phyloP scores from a whole-genome alignment of 2,888 invertebrate genomes.

The Lordiphosa andalusiaca region DNA sequence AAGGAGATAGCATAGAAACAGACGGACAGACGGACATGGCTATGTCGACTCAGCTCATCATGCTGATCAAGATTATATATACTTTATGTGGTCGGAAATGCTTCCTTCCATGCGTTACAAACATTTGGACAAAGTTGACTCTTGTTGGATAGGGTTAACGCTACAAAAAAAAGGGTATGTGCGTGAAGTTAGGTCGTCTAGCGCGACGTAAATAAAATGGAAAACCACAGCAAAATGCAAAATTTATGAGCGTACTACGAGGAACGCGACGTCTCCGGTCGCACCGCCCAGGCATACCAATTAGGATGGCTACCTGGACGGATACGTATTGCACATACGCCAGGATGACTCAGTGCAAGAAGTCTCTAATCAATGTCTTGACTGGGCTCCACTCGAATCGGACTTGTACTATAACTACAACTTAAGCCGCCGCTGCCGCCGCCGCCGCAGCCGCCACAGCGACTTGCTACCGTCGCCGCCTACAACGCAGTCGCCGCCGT shows the following conservation, averaged over 20 bases:
- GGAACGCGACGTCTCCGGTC: slow-evolving; percentile 59
- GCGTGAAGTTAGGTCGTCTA: slow-evolving; percentile 31
- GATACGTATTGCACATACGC: slow-evolving; percentile 35
- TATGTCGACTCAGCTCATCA: too few relatives aligned
- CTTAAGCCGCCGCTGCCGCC: not conserved
- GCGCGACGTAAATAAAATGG: slow-evolving; percentile 34
- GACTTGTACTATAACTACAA: not conserved
- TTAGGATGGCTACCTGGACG: slow-evolving; percentile 47
- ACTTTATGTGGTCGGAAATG: too few relatives aligned
- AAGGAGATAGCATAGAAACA: too few relatives aligned
- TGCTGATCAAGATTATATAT: too few relatives aligned
- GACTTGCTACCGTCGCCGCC: slow-evolving; percentile 19
- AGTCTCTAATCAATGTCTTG: slow-evolving; percentile 1
- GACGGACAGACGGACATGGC: too few relatives aligned
- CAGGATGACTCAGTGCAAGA: slow-evolving; percentile 20
- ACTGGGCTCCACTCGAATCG: not conserved
- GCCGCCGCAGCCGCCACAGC: slow-evolving; percentile 5
- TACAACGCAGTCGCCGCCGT: slow-evolving; percentile 30
- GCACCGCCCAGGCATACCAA: slow-evolving; percentile 65
- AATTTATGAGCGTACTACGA: slow-evolving; percentile 69
- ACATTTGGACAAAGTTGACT: too few relatives aligned
- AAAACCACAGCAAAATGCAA: slow-evolving; percentile 57
- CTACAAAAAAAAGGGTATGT: not conserved
- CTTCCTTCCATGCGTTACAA: too few relatives aligned
- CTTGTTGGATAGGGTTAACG: too few relatives aligned